phyloP scores from a whole-genome alignment of 1,140 invertebrate genomes.

The Papilio machaon region DNA sequence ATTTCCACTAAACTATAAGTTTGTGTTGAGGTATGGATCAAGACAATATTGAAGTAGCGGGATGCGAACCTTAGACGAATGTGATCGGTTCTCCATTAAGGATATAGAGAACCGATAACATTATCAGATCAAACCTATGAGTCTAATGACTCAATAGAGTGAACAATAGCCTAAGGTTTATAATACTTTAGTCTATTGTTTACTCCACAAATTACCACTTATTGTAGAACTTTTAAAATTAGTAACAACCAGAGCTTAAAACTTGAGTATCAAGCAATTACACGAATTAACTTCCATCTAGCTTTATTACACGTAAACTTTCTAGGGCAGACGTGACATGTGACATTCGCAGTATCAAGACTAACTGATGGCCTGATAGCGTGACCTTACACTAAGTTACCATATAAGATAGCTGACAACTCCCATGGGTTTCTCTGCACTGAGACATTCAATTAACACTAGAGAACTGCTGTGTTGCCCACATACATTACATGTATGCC shows the following conservation, averaged over 20 bases:
- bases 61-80: no score
- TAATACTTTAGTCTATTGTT: no score
- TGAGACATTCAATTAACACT: slow-evolving; percentile 48
- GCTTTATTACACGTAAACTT: neutral
- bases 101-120: no score
- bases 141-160: no score
- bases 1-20: no score
- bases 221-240: neutral
- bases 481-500: neutral
- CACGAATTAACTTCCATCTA: neutral
- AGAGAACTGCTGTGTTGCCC: slow-evolving; percentile 44
- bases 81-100: no score
- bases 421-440: slow-evolving; percentile 51
- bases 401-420: slow-evolving; percentile 35
- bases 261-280: neutral
- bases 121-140: no score
- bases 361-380: neutral
- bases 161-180: no score
- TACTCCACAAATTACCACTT: neutral
- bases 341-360: neutral
- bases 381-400: slow-evolving; percentile 3
- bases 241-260: neutral
- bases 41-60: no score
- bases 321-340: neutral
- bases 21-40: no score